Evolutionary conservation across 1,140 invertebrate genomes (phyloP).

Genomic region (Anastrepha ludens): DNA sequence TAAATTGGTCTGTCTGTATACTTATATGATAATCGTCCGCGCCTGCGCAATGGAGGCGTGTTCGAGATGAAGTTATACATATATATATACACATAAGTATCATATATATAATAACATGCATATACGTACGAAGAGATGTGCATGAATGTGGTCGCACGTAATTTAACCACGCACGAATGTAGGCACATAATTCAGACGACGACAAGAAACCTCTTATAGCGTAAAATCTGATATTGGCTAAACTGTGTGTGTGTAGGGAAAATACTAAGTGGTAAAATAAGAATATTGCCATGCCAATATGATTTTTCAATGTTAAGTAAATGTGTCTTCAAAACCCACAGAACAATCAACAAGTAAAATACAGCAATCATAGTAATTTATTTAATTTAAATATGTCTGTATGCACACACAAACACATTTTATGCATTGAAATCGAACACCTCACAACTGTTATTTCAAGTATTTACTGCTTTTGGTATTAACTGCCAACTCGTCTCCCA

Average conservation of each 20-base stretch:
- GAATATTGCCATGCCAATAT: not conserved
- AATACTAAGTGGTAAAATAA: not conserved
- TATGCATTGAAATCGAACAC: not conserved
- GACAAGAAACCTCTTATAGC: not conserved
- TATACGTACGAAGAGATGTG: not conserved
- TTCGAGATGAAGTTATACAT: not conserved
- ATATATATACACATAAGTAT: no score
- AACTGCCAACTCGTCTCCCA: not conserved
- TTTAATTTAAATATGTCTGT: no score
- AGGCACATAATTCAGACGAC: not conserved
- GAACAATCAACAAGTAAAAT: not conserved
- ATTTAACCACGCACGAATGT: conserved; percentile 23
- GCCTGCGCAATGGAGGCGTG: not conserved
- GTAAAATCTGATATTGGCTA: not conserved
- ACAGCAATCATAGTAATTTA: no score
- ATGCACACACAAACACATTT: not conserved
- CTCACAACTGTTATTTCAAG: not conserved
- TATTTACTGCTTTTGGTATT: no score
- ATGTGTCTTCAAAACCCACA: not conserved
- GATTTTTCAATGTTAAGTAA: not conserved
- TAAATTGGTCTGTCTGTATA: not conserved
- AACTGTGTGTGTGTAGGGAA: no score
- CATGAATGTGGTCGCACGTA: not conserved
- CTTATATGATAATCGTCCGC: conserved; percentile 1
- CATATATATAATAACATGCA: not conserved